Base-by-base conservation (phyloP, 1,140 invertebrate genomes). In the Pachypeltis micranthus region DNA sequence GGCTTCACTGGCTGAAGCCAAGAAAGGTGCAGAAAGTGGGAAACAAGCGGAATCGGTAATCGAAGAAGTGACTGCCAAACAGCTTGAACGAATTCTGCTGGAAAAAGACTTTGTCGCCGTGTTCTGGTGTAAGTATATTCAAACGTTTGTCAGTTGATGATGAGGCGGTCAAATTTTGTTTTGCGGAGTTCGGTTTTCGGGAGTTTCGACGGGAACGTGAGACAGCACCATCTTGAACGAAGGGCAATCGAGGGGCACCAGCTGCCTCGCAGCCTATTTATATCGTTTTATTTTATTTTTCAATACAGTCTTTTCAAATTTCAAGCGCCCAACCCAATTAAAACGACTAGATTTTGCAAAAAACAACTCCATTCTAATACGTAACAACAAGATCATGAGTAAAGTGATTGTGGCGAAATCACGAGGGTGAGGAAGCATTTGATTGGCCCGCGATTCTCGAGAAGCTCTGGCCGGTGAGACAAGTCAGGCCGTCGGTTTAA, bases 61-160 rank as follows among this genome's bases (percentile, higher is more conserved):
- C 77, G 90, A 93, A 79, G 90, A 93, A 77, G 88, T 93, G 75
- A 89, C 87, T 75, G 84, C 88, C 72, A 92, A 93, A 76, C 88
- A 92, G 78, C 83, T 93, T 74, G 90, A 93, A 73, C 83, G 87
- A 72, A 80, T 93, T 64, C 81, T 93, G 70, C 84, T 87, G 73
- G 87, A 91, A 69, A 91, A 91, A 81, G 90, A 93, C 77, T 93
- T 88, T 80, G 89, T 93, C 72, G 91, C 91, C 71, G 91, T 94
- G 72, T 93, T 89, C 79, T 94, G 91, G 89, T 93, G 91, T 95
- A 90, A 93, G 91, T 89, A 39, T n/a, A n/a, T n/a, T n/a, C n/a
- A n/a, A n/a, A n/a, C n/a, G n/a, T n/a, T n/a, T n/a, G n/a, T n/a
- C n/a, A n/a, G n/a, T n/a, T n/a, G n/a, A n/a, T n/a, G n/a, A n/a